Evolutionary conservation across 2,888 invertebrate species (phyloP), one percentile per base, ranked within the genome.

Genomic region (Melanotus villosus): DNA sequence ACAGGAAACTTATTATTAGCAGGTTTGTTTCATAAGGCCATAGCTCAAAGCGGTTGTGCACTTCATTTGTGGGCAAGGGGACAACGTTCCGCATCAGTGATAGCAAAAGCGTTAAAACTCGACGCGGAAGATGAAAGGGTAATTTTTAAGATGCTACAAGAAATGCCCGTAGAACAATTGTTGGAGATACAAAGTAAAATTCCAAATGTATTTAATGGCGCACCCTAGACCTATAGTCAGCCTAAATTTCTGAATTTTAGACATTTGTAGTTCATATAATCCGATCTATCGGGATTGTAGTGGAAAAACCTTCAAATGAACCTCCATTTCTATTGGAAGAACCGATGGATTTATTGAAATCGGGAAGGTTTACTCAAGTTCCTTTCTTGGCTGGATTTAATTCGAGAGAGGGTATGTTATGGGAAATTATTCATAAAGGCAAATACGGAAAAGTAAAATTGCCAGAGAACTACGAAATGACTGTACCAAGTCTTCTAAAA

Each of bases 141-240:
- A 5, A 78, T 86, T 1, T 77, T 85, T 12, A 76, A 81, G 10
- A 81, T 83, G 75, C 74, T 87, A 14, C 80, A 79, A 52, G 14
- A 57, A 7, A 62, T 71, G 32, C 38, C 75, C n/a, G 21, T 21
- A 6, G 65, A 66, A 12, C 58, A 70, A 64, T 36, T 73, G n/a
- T 54, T 72, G 1, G 14, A 68, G 30, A 12, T 63, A 16, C 75
- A 75, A 57, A 47, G 63, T 1, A 68, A 69, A 62, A 62, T 74
- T 16, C 73, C 73, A 32, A 52, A 65, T 63, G 75, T 73, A 65
- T 38, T n/a, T n/a, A n/a, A n/a, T n/a, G n/a, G n/a, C n/a, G n/a
- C n/a, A n/a, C n/a, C n/a, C n/a, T n/a, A n/a, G n/a, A n/a, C n/a
- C n/a, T n/a, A n/a, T n/a, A n/a, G n/a, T n/a, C n/a, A n/a, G n/a